Conservation (phyloP, 1,140 invertebrate species). For the Trissolcus basalis region DNA sequence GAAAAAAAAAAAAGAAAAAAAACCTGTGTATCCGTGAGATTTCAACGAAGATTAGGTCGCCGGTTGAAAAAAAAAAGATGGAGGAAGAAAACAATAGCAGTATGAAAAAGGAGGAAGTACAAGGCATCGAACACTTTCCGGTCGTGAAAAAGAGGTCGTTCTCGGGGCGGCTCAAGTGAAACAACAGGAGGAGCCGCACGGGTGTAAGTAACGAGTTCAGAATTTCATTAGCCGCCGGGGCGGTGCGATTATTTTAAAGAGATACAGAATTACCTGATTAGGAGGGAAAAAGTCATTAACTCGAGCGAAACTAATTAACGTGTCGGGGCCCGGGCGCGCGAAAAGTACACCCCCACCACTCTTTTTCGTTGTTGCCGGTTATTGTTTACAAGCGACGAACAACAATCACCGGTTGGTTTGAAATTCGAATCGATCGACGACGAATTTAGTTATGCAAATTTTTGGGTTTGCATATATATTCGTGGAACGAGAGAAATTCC, state of each 20-base stretch:
- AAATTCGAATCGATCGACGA: too few species aligned
- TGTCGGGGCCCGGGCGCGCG: conserved; percentile 53
- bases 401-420: too few species aligned
- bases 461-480: too few species aligned
- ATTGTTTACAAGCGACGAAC: conserved; percentile 1
- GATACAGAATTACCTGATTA: conserved; percentile 77
- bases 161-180: conserved; percentile 56
- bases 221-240: conserved; percentile 76
- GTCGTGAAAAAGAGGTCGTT: conserved; percentile 58
- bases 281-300: conserved; percentile 77
- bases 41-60: conserved; percentile 31
- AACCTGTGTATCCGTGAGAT: conserved; percentile 52
- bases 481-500: neutral
- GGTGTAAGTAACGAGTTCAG: conserved; percentile 77
- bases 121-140: conserved; percentile 58
- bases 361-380: conserved; percentile 23
- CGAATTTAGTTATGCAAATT: conserved; percentile 19
- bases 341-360: conserved; percentile 35
- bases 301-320: conserved; percentile 77
- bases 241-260: conserved; percentile 77
- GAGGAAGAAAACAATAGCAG: conserved; percentile 53
- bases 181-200: conserved; percentile 64
- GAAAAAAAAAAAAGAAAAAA: conserved; percentile 17
- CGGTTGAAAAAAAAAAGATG: conserved; percentile 42
- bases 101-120: conserved; percentile 59